Evolutionary conservation across 2,797 vertebrate species (phyloP).

Genomic region (Sylvia borin): DNA sequence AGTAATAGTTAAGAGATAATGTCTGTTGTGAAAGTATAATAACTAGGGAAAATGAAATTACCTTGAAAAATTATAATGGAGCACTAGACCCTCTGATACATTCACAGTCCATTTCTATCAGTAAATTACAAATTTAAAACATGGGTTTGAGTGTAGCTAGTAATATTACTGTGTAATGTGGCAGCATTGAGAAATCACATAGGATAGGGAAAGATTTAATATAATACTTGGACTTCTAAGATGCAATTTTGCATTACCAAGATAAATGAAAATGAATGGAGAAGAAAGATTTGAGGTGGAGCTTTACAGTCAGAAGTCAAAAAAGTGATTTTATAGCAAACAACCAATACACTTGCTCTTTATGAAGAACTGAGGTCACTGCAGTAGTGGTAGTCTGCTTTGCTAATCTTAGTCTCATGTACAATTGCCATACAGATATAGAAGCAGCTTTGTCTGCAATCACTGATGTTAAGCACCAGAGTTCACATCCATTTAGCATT

Average conservation of each 20-base stretch:
- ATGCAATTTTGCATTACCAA: background rate
- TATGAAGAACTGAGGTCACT: background rate
- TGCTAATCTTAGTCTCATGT: background rate
- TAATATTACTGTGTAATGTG: accelerated
- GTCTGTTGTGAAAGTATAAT: background rate
- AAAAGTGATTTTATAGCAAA: background rate
- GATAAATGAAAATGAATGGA: background rate
- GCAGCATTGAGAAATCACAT: background rate
- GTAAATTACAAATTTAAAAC: background rate
- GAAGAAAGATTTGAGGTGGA: background rate
- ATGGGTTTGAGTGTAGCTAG: background rate
- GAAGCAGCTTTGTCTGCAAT: background rate
- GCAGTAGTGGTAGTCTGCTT: background rate
- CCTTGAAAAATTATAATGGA: background rate
- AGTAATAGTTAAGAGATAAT: background rate
- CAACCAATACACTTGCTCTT: background rate
- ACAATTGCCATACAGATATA: background rate
- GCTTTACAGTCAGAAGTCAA: background rate
- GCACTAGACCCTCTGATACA: background rate
- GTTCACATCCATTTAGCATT: background rate
- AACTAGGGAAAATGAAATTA: background rate
- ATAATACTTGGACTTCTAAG: background rate
- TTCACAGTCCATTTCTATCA: background rate
- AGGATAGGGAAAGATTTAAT: background rate
- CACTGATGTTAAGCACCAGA: background rate